Evolutionary conservation across 2,113 vertebrate species (phyloP).

Genomic region (Tachysurus vachellii): DNA sequence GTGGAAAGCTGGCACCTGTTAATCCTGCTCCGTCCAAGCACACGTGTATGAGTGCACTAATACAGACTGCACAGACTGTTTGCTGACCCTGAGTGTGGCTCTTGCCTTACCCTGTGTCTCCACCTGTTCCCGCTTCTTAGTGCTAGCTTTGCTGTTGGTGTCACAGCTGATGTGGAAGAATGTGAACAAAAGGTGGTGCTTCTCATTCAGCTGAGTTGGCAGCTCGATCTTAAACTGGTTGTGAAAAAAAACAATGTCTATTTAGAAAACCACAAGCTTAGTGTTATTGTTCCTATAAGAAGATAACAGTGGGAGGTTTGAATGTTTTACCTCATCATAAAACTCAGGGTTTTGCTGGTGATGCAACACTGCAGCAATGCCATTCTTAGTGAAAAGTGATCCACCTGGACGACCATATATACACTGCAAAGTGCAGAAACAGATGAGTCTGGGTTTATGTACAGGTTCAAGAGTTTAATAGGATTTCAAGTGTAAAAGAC

Average conservation of each 20-base stretch:
- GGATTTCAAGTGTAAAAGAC: neutral
- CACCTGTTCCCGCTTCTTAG: constrained; percentile 91
- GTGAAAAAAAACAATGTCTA: neutral
- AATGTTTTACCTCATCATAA: constrained; percentile 89
- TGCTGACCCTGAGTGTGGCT: neutral
- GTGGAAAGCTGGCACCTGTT: neutral
- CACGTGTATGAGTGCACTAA: neutral
- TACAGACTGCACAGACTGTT: neutral
- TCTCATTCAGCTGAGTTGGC: constrained; percentile 92
- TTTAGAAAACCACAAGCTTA: neutral
- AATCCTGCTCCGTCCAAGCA: neutral
- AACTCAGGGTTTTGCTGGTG: constrained; percentile 98
- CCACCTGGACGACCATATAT: constrained; percentile 94
- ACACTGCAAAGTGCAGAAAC: constrained; percentile 74
- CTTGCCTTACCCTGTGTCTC: constrained; percentile 84
- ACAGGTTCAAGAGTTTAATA: neutral
- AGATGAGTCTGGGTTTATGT: neutral
- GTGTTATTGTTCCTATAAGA: neutral
- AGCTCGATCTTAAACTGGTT: constrained; percentile 92
- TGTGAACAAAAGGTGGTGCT: constrained; percentile 94
- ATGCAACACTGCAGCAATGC: constrained; percentile 89
- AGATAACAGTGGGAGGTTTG: neutral
- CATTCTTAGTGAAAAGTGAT: constrained; percentile 85
- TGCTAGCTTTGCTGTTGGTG: constrained; percentile 93
- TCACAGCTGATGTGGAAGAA: constrained; percentile 97